A percentile compares a stretch with the other conserved stretches of the same genome.
These are phyloP conservation scores for Morone chrysops DNA, from an alignment of 2,113 vertebrate species.

Conservation along the genomic window DNA sequence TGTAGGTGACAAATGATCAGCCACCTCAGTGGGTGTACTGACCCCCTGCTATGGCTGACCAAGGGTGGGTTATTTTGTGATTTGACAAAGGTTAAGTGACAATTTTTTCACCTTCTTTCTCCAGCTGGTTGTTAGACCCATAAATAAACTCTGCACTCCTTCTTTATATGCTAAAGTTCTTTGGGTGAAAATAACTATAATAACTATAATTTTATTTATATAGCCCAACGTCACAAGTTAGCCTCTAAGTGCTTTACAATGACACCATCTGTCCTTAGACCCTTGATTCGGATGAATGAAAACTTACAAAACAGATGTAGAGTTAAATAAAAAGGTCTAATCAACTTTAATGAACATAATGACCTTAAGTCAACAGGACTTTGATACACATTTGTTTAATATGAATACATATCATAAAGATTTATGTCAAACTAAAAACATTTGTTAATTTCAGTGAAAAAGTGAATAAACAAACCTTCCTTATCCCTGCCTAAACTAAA, in stretches of 20 bases:
- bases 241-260: background rate
- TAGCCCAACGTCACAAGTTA: background rate
- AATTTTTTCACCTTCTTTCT: conserved; percentile 53
- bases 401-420: background rate
- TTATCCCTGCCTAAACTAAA: background rate
- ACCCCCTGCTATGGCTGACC: conserved; percentile 55
- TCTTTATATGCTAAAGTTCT: conserved; percentile 6
- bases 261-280: background rate
- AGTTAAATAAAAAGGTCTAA: background rate
- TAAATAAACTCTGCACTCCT: conserved; percentile 8
- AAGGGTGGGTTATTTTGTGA: conserved; percentile 56
- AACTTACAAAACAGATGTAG: background rate
- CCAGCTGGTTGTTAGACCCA: conserved; percentile 33
- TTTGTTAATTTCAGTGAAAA: background rate
- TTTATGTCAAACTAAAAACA: background rate
- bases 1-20: conserved; percentile 74
- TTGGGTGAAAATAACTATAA: background rate
- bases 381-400: background rate
- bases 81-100: conserved; percentile 74
- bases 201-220: conserved; percentile 1
- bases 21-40: conserved; percentile 45
- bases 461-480: conserved; percentile 3
- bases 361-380: background rate
- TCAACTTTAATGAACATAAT: background rate
- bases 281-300: background rate